These are phyloP conservation scores for Trissolcus japonicus DNA, from an alignment of 2,888 invertebrate genomes.

Conservation along the genomic window DNA sequence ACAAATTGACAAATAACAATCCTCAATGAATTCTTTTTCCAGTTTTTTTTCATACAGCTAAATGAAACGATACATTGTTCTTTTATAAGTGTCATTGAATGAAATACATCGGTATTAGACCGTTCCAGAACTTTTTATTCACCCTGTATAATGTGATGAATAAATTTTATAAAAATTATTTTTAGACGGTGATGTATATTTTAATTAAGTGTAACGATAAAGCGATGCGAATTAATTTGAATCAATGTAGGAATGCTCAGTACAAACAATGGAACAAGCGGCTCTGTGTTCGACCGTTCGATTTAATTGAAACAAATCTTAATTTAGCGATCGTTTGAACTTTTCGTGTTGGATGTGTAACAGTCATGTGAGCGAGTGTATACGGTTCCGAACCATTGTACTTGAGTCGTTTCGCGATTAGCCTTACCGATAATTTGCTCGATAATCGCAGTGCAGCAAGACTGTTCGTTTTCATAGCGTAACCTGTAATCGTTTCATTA, in stretches of 20 bases:
- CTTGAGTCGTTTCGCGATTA: constrained; percentile 52
- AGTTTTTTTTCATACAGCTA: too few species aligned
- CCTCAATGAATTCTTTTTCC: too few species aligned
- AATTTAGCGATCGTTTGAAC: constrained; percentile 44
- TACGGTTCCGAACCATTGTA: constrained; percentile 23
- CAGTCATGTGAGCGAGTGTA: constrained; percentile 24
- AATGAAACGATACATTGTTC: too few species aligned
- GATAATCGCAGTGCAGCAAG: constrained; percentile 42
- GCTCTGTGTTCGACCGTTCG: background rate
- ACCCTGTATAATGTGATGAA: too few species aligned
- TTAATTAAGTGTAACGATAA: too few species aligned
- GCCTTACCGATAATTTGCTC: constrained; percentile 51
- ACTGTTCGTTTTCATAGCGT: constrained; percentile 35
- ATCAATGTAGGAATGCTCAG: background rate
- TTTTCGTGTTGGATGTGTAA: constrained; percentile 47
- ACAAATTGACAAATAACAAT: too few species aligned
- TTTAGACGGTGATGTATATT: too few species aligned
- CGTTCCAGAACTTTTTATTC: too few species aligned
- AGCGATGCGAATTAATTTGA: background rate
- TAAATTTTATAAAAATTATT: too few species aligned
- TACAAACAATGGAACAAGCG: too few species aligned
- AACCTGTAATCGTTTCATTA: constrained; percentile 55
- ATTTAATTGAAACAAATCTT: constrained; percentile 48
- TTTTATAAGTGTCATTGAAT: too few species aligned
- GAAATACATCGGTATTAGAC: too few species aligned